Evolutionary conservation across 2,113 vertebrate species (phyloP).

Genomic region (Grantiella picta): DNA sequence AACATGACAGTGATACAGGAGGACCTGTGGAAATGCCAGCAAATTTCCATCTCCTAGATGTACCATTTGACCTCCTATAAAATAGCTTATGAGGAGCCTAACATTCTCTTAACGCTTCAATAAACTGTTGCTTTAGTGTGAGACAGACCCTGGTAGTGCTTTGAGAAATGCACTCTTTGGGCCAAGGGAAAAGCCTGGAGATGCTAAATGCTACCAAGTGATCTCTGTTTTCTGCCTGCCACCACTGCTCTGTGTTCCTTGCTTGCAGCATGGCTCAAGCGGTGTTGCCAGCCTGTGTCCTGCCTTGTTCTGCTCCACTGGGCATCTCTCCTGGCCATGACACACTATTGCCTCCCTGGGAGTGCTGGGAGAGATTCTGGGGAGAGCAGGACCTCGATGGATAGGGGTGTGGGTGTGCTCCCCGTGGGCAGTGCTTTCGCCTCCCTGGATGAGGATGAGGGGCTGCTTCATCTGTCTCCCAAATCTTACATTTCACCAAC

Average conservation of each 20-base stretch:
- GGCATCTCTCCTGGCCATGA: not conserved
- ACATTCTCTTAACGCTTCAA: not conserved
- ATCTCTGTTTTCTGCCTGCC: not conserved
- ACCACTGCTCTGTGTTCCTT: not conserved
- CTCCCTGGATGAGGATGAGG: not conserved
- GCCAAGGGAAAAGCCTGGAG: not conserved
- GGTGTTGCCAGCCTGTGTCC: fast-evolving
- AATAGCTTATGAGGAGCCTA: not conserved
- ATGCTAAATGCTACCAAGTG: not conserved
- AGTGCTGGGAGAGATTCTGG: not conserved
- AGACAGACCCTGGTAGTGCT: not conserved
- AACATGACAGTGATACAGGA: not conserved
- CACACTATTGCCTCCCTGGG: not conserved
- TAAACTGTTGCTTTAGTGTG: not conserved
- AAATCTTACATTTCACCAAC: not conserved
- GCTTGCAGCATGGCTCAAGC: fast-evolving
- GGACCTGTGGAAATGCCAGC: not conserved
- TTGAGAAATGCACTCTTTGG: not conserved
- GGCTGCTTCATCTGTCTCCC: not conserved
- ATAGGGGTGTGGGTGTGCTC: not conserved
- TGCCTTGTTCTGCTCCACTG: not conserved
- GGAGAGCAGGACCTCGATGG: not conserved
- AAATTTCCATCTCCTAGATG: not conserved
- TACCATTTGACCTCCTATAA: not conserved
- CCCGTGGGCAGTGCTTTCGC: not conserved